Evolutionary conservation across 1,140 invertebrate genomes (phyloP).

Genomic region (Drosophila sucinea): DNA sequence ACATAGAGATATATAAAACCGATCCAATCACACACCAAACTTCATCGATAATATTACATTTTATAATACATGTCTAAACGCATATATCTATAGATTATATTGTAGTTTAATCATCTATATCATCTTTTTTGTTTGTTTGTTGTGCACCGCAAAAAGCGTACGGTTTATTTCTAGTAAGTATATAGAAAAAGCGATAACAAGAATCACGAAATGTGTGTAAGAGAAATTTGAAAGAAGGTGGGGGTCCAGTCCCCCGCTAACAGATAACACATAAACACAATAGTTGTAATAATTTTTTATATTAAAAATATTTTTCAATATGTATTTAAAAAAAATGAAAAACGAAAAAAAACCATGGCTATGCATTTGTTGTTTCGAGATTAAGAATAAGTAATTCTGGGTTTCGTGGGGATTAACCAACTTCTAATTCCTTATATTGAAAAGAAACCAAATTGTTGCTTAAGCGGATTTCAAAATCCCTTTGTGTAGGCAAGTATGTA

Average conservation of each 20-base stretch:
- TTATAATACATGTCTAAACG: conserved; percentile 44
- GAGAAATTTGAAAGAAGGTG: conserved; percentile 28
- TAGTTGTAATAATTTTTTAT: conserved; percentile 75
- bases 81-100: conserved; percentile 59
- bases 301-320: conserved; percentile 78
- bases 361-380: background rate
- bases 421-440: too few relatives aligned
- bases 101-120: conserved; percentile 65
- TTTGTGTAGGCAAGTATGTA: too few relatives aligned
- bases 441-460: too few relatives aligned
- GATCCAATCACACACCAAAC: conserved; percentile 36
- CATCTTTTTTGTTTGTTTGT: conserved; percentile 41
- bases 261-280: conserved; percentile 55
- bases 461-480: too few relatives aligned
- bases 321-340: conserved; percentile 60
- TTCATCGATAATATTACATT: conserved; percentile 56
- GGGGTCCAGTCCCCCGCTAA: conserved; percentile 25
- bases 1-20: conserved; percentile 31
- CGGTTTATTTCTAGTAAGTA: conserved; percentile 54
- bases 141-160: conserved; percentile 50
- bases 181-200: conserved; percentile 34
- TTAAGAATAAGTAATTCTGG: too few relatives aligned
- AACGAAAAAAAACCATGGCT: too few relatives aligned
- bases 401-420: too few relatives aligned
- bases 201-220: conserved; percentile 37